These are phyloP conservation scores for Bombus soroeensis DNA, from an alignment of 1,140 invertebrate genomes.

Conservation along the genomic window DNA sequence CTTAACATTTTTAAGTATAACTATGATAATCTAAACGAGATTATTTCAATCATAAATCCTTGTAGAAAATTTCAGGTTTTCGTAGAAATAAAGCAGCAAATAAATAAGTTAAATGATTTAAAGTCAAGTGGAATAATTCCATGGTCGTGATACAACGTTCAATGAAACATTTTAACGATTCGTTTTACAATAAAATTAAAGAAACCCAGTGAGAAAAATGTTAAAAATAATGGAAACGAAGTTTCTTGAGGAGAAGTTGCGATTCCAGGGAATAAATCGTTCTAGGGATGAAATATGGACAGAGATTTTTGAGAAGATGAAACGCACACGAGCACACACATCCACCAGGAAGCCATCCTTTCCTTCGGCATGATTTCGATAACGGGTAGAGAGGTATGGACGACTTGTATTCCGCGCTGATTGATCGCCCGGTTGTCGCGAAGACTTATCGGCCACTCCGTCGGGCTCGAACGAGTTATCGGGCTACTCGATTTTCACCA, in stretches of 20 bases:
- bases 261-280: neutral
- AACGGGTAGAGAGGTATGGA: constrained; percentile 48
- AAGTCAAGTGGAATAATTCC: no score
- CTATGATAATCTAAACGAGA: neutral
- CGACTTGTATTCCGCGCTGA: constrained; percentile 62
- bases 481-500: constrained; percentile 62
- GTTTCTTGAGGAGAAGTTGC: no score
- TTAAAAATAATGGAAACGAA: no score
- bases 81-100: neutral
- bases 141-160: no score
- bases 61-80: neutral
- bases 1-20: no score
- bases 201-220: no score
- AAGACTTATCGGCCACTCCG: constrained; percentile 64
- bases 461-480: constrained; percentile 62
- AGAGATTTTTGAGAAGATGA: constrained; percentile 12
- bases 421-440: constrained; percentile 59
- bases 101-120: no score
- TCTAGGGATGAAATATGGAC: neutral
- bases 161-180: no score
- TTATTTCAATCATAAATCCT: neutral
- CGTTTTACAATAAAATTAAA: no score
- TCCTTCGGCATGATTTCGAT: constrained; percentile 56
- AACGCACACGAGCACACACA: neutral
- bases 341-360: neutral